phyloP scores from a whole-genome alignment of 2,113 vertebrate species.

The Phrynosoma blainvillii region DNA sequence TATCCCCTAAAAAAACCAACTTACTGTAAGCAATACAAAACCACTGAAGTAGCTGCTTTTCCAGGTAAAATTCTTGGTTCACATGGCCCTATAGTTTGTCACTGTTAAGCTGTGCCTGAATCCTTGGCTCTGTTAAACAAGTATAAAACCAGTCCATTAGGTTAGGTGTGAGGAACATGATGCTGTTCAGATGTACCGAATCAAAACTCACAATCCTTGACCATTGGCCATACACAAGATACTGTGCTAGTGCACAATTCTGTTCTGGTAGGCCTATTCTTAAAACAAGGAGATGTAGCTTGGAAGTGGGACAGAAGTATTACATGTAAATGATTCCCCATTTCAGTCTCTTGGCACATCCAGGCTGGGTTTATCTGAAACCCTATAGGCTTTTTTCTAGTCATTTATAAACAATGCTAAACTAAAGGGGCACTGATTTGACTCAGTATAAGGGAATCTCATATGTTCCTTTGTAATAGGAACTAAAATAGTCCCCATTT shows the following conservation, averaged over 20 bases:
- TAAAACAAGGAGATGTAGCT: not conserved
- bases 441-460: not conserved
- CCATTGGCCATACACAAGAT: not conserved
- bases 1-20: not conserved
- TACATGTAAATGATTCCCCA: not conserved
- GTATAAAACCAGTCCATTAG: not conserved
- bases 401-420: not conserved
- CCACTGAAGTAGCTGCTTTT: not conserved
- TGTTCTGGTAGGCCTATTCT: not conserved
- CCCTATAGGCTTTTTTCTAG: not conserved
- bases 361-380: not conserved
- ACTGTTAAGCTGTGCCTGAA: not conserved
- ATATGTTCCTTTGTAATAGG: not conserved
- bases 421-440: not conserved
- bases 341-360: not conserved
- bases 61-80: not conserved
- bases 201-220: not conserved
- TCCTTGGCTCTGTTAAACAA: not conserved
- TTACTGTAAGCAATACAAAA: not conserved
- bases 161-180: not conserved
- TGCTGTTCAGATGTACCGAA: too few species aligned
- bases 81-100: not conserved
- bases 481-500: not conserved
- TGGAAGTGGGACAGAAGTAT: not conserved
- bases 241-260: not conserved